phyloP scores from a whole-genome alignment of 2,797 vertebrate genomes.

The Aphelocoma californica region DNA sequence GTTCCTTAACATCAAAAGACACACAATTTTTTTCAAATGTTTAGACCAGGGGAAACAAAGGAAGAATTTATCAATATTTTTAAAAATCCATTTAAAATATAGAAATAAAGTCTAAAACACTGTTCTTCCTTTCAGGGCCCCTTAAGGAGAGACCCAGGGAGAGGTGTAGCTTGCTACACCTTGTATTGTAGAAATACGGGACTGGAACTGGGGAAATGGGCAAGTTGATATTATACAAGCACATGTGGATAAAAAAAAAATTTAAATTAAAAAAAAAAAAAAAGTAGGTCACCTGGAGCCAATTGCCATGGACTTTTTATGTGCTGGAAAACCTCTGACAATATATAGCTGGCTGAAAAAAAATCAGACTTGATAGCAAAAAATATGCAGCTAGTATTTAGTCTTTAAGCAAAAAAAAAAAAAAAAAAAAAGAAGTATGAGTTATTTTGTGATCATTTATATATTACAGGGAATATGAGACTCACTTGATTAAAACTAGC shows the following conservation, averaged over 20 bases:
- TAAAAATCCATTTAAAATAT: background rate
- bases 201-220: background rate
- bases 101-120: constrained; percentile 3
- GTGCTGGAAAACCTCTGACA: background rate
- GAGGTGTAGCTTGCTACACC: background rate
- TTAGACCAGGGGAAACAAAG: background rate
- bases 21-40: background rate
- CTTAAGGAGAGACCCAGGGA: background rate
- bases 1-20: background rate
- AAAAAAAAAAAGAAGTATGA: background rate
- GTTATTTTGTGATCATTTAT: constrained; percentile 4
- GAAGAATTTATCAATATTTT: background rate
- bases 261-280: no score
- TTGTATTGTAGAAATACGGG: background rate
- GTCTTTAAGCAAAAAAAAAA: background rate
- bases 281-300: background rate
- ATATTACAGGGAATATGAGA: constrained; percentile 20
- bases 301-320: background rate
- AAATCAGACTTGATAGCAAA: background rate
- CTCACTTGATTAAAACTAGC: constrained; percentile 36
- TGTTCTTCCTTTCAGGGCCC: background rate
- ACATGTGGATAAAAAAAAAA: background rate
- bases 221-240: background rate
- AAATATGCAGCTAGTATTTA: background rate
- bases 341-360: background rate